Evolutionary conservation across 1,140 invertebrate genomes (phyloP).

Genomic region (Diuraphis noxia): DNA sequence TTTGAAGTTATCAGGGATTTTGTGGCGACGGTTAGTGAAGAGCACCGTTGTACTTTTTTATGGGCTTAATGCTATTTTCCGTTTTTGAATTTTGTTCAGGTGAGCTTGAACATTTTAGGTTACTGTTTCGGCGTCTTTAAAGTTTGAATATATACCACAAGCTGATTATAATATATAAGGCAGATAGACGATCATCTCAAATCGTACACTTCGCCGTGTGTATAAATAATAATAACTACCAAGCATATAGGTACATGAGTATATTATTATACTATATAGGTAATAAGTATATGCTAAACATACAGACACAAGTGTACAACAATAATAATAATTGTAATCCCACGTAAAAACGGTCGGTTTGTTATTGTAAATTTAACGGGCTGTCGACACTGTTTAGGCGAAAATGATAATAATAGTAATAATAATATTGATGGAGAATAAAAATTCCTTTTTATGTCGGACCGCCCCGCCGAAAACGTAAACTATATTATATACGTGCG

Average conservation of each 20-base stretch:
- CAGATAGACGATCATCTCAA: no score
- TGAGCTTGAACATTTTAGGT: no score
- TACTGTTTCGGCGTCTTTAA: no score
- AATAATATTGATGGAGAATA: background rate
- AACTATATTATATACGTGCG: background rate
- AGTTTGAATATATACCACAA: no score
- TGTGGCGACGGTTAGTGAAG: no score
- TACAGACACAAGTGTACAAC: background rate
- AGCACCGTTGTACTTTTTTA: no score
- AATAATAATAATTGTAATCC: constrained; percentile 5
- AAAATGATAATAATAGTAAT: constrained; percentile 17
- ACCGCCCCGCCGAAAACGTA: constrained; percentile 22
- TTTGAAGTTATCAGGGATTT: no score
- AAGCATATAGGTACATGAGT: background rate
- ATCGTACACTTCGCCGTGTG: no score
- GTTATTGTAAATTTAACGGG: constrained; percentile 19
- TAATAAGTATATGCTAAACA: background rate
- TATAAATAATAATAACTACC: no score
- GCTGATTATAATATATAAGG: no score
- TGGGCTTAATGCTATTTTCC: no score
- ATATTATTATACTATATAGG: background rate
- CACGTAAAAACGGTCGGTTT: background rate
- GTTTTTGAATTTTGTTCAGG: no score
- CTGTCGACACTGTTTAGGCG: constrained; percentile 8
- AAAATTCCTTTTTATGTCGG: constrained; percentile 8